phyloP scores from a whole-genome alignment of 2,797 vertebrate species.

The Macroramphosus scolopax region DNA sequence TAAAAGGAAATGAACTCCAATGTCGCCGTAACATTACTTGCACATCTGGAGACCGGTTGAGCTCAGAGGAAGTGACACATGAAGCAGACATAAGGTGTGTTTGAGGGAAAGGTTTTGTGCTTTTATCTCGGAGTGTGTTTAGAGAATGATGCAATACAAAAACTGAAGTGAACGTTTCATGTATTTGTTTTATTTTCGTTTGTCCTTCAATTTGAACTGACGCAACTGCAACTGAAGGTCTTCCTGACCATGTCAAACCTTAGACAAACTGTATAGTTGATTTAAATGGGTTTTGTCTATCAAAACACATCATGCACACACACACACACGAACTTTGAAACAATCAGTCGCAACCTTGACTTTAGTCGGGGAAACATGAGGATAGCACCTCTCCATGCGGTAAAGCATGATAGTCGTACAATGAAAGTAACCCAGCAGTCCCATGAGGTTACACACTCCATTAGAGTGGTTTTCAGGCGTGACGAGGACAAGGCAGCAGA shows the following conservation, averaged over 20 bases:
- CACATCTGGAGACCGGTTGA: slow-evolving; percentile 47
- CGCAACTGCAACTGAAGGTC: slow-evolving; percentile 8
- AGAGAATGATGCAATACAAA: too few relatives aligned
- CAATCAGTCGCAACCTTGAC: slow-evolving; percentile 6
- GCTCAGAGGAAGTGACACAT: slow-evolving; percentile 42
- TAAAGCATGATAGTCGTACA: slow-evolving; percentile 39
- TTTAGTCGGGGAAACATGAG: slow-evolving; percentile 24
- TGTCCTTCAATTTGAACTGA: too few relatives aligned
- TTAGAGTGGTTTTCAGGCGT: slow-evolving; percentile 59
- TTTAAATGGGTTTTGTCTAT: neutral
- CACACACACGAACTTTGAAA: neutral
- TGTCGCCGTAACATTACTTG: slow-evolving; percentile 51
- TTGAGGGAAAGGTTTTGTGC: neutral
- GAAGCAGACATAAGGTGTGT: slow-evolving; percentile 22
- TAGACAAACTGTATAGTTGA: neutral
- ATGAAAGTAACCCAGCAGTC: slow-evolving; percentile 58
- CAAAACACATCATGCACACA: neutral
- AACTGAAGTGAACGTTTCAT: too few relatives aligned
- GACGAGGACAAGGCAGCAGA: slow-evolving; percentile 71
- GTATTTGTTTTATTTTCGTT: neutral
- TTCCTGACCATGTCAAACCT: neutral
- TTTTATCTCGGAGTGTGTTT: too few relatives aligned
- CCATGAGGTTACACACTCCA: slow-evolving; percentile 44
- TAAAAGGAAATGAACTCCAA: slow-evolving; percentile 63
- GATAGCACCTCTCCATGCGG: slow-evolving; percentile 19